Conservation (phyloP, 2,113 vertebrate genomes). For the Anoura caudifer region DNA sequence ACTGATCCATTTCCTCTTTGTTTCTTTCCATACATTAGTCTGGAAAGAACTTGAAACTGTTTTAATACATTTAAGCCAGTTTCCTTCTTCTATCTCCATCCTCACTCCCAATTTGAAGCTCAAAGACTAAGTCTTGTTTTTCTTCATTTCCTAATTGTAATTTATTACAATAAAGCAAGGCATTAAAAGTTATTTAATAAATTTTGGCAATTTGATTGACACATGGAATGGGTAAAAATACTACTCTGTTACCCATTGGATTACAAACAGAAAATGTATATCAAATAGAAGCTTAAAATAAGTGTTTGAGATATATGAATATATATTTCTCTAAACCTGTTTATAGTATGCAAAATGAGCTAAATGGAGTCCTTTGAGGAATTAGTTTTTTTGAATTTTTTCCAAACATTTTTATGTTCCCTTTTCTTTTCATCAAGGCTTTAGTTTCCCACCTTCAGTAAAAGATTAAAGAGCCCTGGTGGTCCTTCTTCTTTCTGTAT, state of each 20-base stretch:
- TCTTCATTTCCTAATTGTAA: background rate
- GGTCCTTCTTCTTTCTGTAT: slow-evolving; percentile 53
- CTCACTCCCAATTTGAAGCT: background rate
- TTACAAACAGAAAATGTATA: background rate
- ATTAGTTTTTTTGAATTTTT: slow-evolving; percentile 21
- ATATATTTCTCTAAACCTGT: background rate
- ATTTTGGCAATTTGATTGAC: background rate
- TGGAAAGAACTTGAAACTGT: background rate
- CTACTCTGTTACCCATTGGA: background rate
- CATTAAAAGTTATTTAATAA: background rate
- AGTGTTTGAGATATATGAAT: background rate
- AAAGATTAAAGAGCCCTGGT: slow-evolving; percentile 55
- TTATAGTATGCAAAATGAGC: background rate
- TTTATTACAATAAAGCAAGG: background rate
- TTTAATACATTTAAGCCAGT: background rate
- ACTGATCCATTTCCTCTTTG: background rate
- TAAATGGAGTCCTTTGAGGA: slow-evolving; percentile 33
- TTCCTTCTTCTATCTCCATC: background rate
- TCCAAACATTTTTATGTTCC: background rate
- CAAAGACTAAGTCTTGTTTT: background rate
- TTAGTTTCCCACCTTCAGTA: slow-evolving; percentile 38
- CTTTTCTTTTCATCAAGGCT: slow-evolving; percentile 39
- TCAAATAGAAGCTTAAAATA: background rate
- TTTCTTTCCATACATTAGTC: background rate
- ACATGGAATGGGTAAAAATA: background rate